A percentile compares a stretch with the other conserved stretches of the same genome.
Conservation (phyloP, 2,113 vertebrate genomes). For the Neodon shergylaensis region DNA sequence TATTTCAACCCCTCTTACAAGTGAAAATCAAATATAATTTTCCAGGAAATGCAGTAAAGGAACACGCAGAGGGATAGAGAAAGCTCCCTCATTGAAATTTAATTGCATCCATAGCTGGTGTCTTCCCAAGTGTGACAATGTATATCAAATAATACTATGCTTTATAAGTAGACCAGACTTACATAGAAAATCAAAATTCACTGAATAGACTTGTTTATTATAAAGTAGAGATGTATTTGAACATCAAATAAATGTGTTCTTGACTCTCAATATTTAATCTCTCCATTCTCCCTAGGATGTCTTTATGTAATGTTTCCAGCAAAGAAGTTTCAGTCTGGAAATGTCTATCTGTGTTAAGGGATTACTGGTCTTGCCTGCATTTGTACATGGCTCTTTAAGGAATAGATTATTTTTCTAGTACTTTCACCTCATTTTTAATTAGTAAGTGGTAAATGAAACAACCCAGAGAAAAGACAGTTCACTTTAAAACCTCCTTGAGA, state of each 20-base stretch:
- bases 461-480: slow-evolving; percentile 4
- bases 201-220: neutral
- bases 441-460: neutral
- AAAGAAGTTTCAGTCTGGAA: neutral
- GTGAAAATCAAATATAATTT: slow-evolving; percentile 49
- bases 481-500: slow-evolving; percentile 3
- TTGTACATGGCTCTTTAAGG: slow-evolving; percentile 9
- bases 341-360: neutral
- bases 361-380: neutral
- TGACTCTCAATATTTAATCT: neutral
- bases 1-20: slow-evolving; percentile 48
- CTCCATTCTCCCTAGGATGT: neutral
- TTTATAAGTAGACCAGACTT: slow-evolving; percentile 52
- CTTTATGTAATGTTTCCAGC: neutral
- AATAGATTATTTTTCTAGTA: neutral
- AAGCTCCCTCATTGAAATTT: slow-evolving; percentile 73
- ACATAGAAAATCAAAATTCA: slow-evolving; percentile 48
- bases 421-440: neutral
- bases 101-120: slow-evolving; percentile 76
- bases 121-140: slow-evolving; percentile 74
- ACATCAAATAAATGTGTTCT: slow-evolving; percentile 15
- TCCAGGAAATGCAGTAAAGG: slow-evolving; percentile 35
- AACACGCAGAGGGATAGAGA: slow-evolving; percentile 57
- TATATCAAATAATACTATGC: slow-evolving; percentile 69
- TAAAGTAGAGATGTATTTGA: slow-evolving; percentile 9